Base-by-base conservation (phyloP, 2,888 invertebrate species). In the Neria commutata region DNA sequence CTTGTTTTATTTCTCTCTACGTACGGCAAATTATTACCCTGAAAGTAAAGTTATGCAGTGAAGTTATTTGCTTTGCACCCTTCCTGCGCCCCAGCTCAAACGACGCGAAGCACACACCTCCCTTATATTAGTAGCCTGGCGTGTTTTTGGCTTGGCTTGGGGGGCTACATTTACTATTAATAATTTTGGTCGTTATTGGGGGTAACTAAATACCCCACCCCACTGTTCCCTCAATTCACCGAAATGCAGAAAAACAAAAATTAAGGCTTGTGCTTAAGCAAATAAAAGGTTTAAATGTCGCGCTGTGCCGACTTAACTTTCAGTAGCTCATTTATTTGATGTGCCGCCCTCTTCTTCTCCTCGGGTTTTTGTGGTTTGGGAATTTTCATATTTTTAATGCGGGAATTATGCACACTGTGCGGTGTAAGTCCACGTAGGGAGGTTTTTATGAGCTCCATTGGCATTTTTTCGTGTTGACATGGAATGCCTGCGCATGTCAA, bases 281-380 rank as follows among this genome's bases (percentile, higher is more conserved):
- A 67, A 72, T 62, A 67, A 74, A 70, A 71, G 71, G 72, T 74
- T 76, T 75, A 70, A 77, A 75, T 75, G 73, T 77, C 74, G 76
- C 74, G 66, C 56, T 21, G 21, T 19, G 42, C 19, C n/a, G n/a
- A n/a, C n/a, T n/a, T n/a, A n/a, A n/a, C n/a, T n/a, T n/a, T n/a
- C n/a, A n/a, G n/a, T n/a, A n/a, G n/a, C n/a, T n/a, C n/a, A n/a
- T n/a, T n/a, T n/a, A n/a, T n/a, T n/a, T n/a, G n/a, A n/a, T n/a
- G n/a, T n/a, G n/a, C n/a, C n/a, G n/a, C n/a, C n/a, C n/a, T n/a
- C n/a, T n/a, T n/a, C n/a, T n/a, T n/a, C n/a, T n/a, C n/a, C n/a
- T n/a, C n/a, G n/a, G n/a, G n/a, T n/a, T n/a, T n/a, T n/a, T n/a
- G n/a, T n/a, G n/a, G n/a, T n/a, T n/a, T n/a, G n/a, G n/a, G n/a